Evolutionary conservation across 1,140 invertebrate genomes (phyloP).

Genomic region (Muscidifurax raptorellus): DNA sequence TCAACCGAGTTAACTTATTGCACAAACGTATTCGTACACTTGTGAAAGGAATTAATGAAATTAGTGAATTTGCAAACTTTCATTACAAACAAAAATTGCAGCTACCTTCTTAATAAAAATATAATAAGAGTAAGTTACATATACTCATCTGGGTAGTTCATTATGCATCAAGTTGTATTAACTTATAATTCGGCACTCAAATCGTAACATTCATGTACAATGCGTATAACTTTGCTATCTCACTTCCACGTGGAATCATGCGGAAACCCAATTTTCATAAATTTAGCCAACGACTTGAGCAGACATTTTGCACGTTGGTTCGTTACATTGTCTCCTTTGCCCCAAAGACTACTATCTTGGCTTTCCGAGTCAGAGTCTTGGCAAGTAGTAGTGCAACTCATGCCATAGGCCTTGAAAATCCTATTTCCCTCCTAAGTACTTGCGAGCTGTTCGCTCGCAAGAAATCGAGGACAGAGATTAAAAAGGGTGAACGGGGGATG

Average conservation of each 20-base stretch:
- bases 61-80: no score
- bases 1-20: no score
- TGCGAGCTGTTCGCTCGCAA: background rate
- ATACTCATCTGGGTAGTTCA: background rate
- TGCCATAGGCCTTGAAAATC: conserved; percentile 33
- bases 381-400: background rate
- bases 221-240: background rate
- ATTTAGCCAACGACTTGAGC: conserved; percentile 18
- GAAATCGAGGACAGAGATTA: background rate
- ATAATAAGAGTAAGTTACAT: no score
- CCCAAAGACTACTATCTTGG: background rate
- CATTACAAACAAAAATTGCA: no score
- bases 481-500: background rate
- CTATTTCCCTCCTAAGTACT: conserved; percentile 28
- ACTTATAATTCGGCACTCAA: background rate
- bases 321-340: conserved; percentile 10
- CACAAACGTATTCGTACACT: no score
- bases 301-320: conserved; percentile 10
- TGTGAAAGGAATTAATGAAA: no score
- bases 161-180: background rate
- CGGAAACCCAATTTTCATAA: conserved; percentile 31
- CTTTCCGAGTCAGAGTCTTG: background rate
- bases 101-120: no score
- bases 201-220: background rate
- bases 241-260: background rate